Conservation (phyloP, 2,797 vertebrate species). For the Danio aesculapii region DNA sequence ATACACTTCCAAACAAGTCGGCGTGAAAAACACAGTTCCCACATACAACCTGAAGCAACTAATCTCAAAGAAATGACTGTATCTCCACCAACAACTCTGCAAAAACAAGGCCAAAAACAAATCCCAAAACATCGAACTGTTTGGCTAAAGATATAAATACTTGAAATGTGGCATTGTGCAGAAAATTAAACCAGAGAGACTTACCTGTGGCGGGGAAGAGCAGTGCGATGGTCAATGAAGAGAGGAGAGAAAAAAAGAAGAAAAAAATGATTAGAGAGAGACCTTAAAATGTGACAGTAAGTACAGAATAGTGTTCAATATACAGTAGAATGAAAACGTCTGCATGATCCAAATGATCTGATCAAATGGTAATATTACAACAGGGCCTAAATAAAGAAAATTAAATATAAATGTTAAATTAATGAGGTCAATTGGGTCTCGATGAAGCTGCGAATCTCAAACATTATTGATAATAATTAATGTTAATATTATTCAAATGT, state of each 20-base stretch:
- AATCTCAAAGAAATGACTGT: constrained; percentile 22
- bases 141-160: not conserved
- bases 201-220: constrained; percentile 33
- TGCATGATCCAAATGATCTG: not conserved
- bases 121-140: not conserved
- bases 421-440: not conserved
- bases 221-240: not conserved
- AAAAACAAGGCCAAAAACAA: constrained; percentile 1
- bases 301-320: not conserved
- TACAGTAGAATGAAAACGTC: not conserved
- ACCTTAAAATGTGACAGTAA: not conserved
- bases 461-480: constrained; percentile 23
- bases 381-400: not conserved
- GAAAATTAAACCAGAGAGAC: constrained; percentile 4
- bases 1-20: constrained; percentile 5
- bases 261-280: constrained; percentile 17
- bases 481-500: constrained; percentile 10
- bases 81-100: not conserved
- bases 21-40: constrained; percentile 8
- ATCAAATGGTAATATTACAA: not conserved
- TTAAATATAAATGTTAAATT: not conserved
- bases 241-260: constrained; percentile 13
- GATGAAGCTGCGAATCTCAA: not conserved
- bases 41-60: constrained; percentile 28
- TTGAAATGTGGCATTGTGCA: not conserved